A percentile compares a stretch with the other conserved stretches of the same genome.
Conservation (phyloP, 1,140 invertebrate species). For the Cyrtorhinus lividipennis region DNA sequence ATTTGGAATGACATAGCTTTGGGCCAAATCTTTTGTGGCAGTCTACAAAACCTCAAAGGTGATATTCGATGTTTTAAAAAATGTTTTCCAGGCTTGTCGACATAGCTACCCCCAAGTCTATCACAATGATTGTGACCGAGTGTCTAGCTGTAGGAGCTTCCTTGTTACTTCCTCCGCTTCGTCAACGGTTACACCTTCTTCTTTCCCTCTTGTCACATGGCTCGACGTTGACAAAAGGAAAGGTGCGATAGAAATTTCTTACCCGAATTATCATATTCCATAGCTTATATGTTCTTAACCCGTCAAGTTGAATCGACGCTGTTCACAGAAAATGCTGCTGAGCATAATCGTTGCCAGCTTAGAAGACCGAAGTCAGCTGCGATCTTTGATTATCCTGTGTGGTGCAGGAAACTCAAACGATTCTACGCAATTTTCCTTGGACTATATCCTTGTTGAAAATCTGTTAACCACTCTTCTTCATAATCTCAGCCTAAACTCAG, state of each 20-base stretch:
- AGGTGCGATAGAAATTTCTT: constrained; percentile 34
- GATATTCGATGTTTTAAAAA: too few species aligned
- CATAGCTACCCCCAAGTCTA: constrained; percentile 36
- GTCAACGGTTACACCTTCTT: constrained; percentile 42
- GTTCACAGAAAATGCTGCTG: constrained; percentile 39
- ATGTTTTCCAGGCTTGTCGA: constrained; percentile 40
- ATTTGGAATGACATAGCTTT: too few species aligned
- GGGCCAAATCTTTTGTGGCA: too few species aligned
- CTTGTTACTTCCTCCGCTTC: constrained; percentile 41
- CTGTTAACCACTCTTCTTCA: constrained; percentile 42
- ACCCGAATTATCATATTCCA: too few species aligned
- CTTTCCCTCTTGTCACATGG: constrained; percentile 42
- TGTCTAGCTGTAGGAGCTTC: constrained; percentile 42
- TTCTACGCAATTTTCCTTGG: constrained; percentile 23
- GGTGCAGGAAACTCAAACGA: constrained; percentile 10
- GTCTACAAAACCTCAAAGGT: too few species aligned
- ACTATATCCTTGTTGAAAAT: constrained; percentile 34
- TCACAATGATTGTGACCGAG: constrained; percentile 40
- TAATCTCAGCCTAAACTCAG: constrained; percentile 39
- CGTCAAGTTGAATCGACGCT: neutral
- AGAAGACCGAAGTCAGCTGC: constrained; percentile 43
- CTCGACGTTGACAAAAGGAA: constrained; percentile 39
- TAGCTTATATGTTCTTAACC: neutral
- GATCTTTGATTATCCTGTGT: constrained; percentile 38
- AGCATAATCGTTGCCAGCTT: constrained; percentile 45